A percentile compares a stretch with the other conserved stretches of the same genome.
Conservation (phyloP, 2,113 vertebrate genomes). For the Tachycineta bicolor region DNA sequence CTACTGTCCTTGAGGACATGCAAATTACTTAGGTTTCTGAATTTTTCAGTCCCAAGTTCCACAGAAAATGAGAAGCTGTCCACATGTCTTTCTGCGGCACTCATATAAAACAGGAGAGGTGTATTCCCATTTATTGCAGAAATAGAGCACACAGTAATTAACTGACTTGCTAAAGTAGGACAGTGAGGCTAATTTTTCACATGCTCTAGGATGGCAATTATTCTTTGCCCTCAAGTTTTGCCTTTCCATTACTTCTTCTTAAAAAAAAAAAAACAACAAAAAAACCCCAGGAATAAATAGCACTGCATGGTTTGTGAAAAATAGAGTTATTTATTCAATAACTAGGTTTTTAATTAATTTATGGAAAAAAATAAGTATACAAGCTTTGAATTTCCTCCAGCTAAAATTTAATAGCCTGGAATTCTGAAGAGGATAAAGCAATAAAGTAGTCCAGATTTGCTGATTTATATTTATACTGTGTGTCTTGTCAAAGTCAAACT, state of each 20-base stretch:
- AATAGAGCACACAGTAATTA: conserved; percentile 31
- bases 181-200: conserved; percentile 11
- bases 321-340: neutral
- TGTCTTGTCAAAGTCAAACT: neutral
- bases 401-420: neutral
- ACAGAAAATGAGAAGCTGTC: conserved; percentile 5
- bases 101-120: neutral
- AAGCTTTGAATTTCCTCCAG: conserved; percentile 9
- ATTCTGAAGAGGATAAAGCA: neutral
- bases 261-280: neutral
- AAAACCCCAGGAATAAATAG: neutral
- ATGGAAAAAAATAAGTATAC: neutral
- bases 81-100: neutral
- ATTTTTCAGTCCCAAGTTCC: neutral
- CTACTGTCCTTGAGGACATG: conserved; percentile 22
- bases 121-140: neutral
- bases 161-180: conserved; percentile 41
- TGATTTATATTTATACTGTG: neutral
- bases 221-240: conserved; percentile 28
- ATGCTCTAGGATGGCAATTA: conserved; percentile 14
- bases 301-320: neutral
- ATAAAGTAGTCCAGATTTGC: neutral
- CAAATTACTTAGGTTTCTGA: neutral
- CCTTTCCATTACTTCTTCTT: neutral
- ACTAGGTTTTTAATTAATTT: conserved; percentile 10